Evolutionary conservation across 2,888 invertebrate species (phyloP).

Genomic region (Slavum lentiscoides): DNA sequence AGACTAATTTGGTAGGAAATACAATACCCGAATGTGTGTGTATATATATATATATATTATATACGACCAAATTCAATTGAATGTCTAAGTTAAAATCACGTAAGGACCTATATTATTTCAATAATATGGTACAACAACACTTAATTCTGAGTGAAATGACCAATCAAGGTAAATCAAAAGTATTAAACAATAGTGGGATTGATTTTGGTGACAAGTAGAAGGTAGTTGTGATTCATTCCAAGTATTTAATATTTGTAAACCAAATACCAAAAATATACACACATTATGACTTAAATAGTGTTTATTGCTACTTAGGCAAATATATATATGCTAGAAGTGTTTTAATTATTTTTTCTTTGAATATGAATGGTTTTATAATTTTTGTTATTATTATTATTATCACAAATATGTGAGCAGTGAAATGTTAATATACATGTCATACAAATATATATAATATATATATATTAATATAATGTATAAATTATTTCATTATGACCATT

Average conservation of each 20-base stretch:
- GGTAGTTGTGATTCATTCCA: conserved; percentile 23
- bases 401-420: conserved; percentile 49
- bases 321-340: conserved; percentile 34
- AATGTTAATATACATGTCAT: conserved; percentile 10
- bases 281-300: background rate
- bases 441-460: conserved; percentile 1
- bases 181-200: background rate
- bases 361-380: background rate
- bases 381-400: conserved; percentile 19
- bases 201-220: background rate
- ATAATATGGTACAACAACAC: background rate
- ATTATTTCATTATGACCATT: conserved; percentile 41
- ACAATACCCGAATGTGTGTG: conserved; percentile 28
- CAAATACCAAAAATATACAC: background rate
- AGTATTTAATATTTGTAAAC: conserved; percentile 31
- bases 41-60: background rate
- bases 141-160: conserved; percentile 20
- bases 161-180: too few species aligned
- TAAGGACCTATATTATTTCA: background rate
- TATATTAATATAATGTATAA: too few species aligned
- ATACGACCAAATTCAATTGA: conserved; percentile 23
- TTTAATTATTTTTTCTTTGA: background rate
- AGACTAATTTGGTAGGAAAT: conserved; percentile 46
- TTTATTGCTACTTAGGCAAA: conserved; percentile 31
- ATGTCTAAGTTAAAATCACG: conserved; percentile 45